A percentile compares a stretch with the other conserved stretches of the same genome.
These are phyloP conservation scores for Grammomys surdaster DNA, from an alignment of 2,113 vertebrate species.

Conservation along the genomic window DNA sequence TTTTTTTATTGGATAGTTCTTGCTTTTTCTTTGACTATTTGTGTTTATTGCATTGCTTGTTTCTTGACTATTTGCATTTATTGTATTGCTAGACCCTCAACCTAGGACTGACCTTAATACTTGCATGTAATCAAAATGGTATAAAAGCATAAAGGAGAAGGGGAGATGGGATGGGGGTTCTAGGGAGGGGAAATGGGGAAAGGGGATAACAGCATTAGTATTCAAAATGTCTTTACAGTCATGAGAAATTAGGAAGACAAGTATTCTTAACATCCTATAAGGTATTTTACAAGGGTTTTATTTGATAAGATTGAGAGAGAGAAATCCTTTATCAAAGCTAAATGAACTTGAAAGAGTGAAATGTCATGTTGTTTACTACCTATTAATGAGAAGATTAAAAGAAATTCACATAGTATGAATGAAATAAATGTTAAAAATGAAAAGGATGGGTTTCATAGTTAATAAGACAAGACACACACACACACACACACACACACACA, in stretches of 20 bases:
- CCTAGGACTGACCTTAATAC: too few relatives aligned
- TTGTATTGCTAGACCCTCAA: too few relatives aligned
- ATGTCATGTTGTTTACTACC: not conserved
- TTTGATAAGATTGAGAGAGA: not conserved
- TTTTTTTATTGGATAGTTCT: too few relatives aligned
- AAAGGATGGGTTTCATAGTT: not conserved
- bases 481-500: not conserved
- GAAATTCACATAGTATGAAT: not conserved
- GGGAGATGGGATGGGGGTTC: too few relatives aligned
- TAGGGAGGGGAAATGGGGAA: too few relatives aligned
- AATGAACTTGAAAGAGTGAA: not conserved
- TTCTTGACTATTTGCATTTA: too few relatives aligned
- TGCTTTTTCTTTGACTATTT: too few relatives aligned
- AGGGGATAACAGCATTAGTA: not conserved
- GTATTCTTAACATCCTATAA: conserved; percentile 5
- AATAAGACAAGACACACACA: not conserved
- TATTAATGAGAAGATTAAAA: not conserved
- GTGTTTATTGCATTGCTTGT: too few relatives aligned
- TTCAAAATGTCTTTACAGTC: not conserved
- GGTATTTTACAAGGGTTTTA: not conserved
- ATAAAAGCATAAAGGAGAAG: too few relatives aligned
- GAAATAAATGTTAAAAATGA: not conserved
- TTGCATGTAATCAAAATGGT: too few relatives aligned
- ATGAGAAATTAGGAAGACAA: conserved; percentile 23
- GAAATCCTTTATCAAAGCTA: not conserved